A percentile compares a stretch with the other conserved stretches of the same genome.
Conservation (phyloP, 2,888 invertebrate genomes). For the Hybos culiciformis region DNA sequence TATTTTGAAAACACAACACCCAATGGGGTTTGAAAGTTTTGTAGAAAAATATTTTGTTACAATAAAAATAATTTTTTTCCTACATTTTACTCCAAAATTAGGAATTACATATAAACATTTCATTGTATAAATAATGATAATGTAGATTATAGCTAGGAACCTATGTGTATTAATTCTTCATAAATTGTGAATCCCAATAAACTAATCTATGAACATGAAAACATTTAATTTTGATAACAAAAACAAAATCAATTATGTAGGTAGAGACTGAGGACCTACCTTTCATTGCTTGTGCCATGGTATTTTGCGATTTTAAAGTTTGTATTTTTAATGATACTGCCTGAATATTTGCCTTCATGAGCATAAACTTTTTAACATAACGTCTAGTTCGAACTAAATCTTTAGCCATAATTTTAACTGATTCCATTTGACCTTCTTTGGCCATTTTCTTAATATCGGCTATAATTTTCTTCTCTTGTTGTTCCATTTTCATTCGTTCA, state of each 20-base stretch:
- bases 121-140: too few species aligned
- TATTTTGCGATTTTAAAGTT: slow-evolving; percentile 93
- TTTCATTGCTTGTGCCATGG: slow-evolving; percentile 99
- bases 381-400: slow-evolving; percentile 91
- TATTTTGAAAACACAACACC: too few species aligned
- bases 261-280: slow-evolving; percentile 32
- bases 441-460: slow-evolving; percentile 97
- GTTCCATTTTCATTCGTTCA: slow-evolving; percentile 90
- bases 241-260: background rate
- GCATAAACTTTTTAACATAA: slow-evolving; percentile 95
- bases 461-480: slow-evolving; percentile 97
- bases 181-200: too few species aligned
- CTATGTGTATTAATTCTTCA: too few species aligned
- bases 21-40: too few species aligned
- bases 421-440: slow-evolving; percentile 99
- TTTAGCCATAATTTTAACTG: slow-evolving; percentile 99
- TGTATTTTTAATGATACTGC: slow-evolving; percentile 95
- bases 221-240: background rate
- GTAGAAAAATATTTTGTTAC: too few species aligned
- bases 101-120: too few species aligned
- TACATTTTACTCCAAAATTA: too few species aligned
- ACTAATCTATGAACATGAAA: too few species aligned
- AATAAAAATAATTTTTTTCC: too few species aligned
- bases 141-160: too few species aligned
- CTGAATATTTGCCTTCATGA: slow-evolving; percentile 99